Base-by-base conservation (phyloP, 1,140 invertebrate genomes). In the Phthorimaea operculella region DNA sequence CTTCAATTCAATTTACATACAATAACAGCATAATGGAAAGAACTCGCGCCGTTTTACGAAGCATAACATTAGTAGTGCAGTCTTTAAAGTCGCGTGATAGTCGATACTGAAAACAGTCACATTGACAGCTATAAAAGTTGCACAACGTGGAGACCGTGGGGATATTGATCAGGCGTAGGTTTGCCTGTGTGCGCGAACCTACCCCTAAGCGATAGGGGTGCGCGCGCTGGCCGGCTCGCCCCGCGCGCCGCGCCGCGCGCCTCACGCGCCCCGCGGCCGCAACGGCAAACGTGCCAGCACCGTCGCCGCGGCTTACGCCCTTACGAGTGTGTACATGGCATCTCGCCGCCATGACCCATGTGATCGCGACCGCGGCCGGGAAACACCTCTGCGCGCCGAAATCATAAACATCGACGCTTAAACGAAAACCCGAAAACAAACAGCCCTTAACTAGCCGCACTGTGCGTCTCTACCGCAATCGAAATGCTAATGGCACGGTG, bases 141-240 rank as follows among this genome's bases (percentile, higher is more conserved):
- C 70, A 75, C 55, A 62, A 65, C 72, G 61, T 66, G 33, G 63
- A 62, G 67, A 73, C 72, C 58, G 68, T 67, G 68, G 69, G 76
- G 77, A 79, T 84, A 84, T 83, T 80, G 81, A 84, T 84, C 66
- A 76, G 69, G 79, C 79, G 74, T 67, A 60, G 47, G 50, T 17
- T 51, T 62, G 77, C 72, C 53, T 73, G 74, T 76, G 69, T 74
- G 73, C 68, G 54, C 56, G 44, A 58, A 58, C 72, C 66, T 70
- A 66, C 70, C 66, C 65, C 64, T 56, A 60, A 55, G 50, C 52
- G 55, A 51, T 63, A 57, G 62, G 33, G 63, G 57, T 62, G 72
- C 63, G 69, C 63, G 69, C 56, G 53, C 36, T 21, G n/a, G n/a
- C 14, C 42, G 14, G 14, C 17, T n/a, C 39, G 5, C n/a, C n/a